Percentiles rank a stretch among this genome's conserved stretches.
Evolutionary conservation across 2,113 vertebrate species (phyloP).

Genomic region (Brachyistius frenatus): DNA sequence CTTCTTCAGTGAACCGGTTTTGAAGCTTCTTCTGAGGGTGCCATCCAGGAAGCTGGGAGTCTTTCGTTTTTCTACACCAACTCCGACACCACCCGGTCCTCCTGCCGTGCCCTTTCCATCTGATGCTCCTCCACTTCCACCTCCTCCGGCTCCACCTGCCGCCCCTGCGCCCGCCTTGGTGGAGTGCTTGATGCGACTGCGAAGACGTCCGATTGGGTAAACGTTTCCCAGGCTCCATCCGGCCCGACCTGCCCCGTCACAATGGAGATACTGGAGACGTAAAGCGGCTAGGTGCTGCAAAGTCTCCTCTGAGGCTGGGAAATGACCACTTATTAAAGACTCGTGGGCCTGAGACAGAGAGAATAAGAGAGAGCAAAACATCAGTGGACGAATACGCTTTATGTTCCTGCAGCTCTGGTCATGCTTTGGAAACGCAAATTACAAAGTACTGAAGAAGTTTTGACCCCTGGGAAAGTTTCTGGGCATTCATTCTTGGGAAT

Average conservation of each 20-base stretch:
- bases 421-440: no score
- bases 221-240: constrained; percentile 89
- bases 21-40: constrained; percentile 91
- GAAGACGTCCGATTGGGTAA: constrained; percentile 91
- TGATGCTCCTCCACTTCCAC: constrained; percentile 77
- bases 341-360: constrained; percentile 88
- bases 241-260: constrained; percentile 87
- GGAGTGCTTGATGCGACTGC: constrained; percentile 90
- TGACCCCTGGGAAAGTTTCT: no score
- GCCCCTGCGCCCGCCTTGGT: constrained; percentile 85
- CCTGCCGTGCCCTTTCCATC: constrained; percentile 69
- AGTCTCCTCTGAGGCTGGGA: constrained; percentile 92
- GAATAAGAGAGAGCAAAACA: neutral
- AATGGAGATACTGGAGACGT: constrained; percentile 91
- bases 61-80: constrained; percentile 86
- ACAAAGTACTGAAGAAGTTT: no score
- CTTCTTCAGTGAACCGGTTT: constrained; percentile 92
- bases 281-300: constrained; percentile 91
- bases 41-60: constrained; percentile 92
- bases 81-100: constrained; percentile 52
- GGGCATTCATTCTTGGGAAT: no score
- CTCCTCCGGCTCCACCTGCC: constrained; percentile 64
- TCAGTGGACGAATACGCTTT: no score
- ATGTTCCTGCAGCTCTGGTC: no score
- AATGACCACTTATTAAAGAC: constrained; percentile 92